Percentiles rank a stretch among this genome's conserved stretches.
Conservation (phyloP, 2,888 invertebrate species). For the Syrista parreyssii region DNA sequence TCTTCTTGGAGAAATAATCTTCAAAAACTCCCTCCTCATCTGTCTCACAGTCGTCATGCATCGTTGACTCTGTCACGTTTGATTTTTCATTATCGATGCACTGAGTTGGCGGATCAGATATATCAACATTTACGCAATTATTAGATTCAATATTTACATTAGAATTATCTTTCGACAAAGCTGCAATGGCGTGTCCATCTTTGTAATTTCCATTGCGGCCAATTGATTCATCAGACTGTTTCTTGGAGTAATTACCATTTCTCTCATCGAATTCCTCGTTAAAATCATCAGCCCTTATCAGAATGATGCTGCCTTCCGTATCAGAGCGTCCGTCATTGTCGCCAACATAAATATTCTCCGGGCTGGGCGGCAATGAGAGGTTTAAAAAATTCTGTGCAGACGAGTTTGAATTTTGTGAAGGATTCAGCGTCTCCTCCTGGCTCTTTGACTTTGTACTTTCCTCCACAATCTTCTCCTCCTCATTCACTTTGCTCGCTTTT, state of each 20-base stretch:
- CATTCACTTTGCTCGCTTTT: neutral
- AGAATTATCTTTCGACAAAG: neutral
- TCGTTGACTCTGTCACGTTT: neutral
- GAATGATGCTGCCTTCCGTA: neutral
- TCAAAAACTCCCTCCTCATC: neutral
- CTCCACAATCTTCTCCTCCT: neutral
- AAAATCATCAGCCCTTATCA: neutral
- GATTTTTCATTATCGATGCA: neutral
- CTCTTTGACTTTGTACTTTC: neutral
- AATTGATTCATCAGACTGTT: neutral
- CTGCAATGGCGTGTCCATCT: neutral
- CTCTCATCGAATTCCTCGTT: neutral
- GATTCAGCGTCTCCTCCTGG: neutral
- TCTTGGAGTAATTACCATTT: neutral
- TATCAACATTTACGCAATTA: neutral
- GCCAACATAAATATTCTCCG: neutral
- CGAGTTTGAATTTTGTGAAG: neutral
- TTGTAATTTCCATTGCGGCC: neutral
- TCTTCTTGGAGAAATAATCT: neutral
- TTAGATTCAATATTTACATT: neutral
- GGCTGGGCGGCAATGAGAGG: neutral
- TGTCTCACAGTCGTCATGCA: neutral
- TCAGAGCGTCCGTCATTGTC: neutral
- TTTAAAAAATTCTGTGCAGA: neutral
- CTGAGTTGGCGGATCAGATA: constrained; percentile 20